A percentile compares a stretch with the other conserved stretches of the same genome.
These are phyloP conservation scores for Chrysochloris asiatica DNA, from an alignment of 2,113 vertebrate species.

Conservation along the genomic window DNA sequence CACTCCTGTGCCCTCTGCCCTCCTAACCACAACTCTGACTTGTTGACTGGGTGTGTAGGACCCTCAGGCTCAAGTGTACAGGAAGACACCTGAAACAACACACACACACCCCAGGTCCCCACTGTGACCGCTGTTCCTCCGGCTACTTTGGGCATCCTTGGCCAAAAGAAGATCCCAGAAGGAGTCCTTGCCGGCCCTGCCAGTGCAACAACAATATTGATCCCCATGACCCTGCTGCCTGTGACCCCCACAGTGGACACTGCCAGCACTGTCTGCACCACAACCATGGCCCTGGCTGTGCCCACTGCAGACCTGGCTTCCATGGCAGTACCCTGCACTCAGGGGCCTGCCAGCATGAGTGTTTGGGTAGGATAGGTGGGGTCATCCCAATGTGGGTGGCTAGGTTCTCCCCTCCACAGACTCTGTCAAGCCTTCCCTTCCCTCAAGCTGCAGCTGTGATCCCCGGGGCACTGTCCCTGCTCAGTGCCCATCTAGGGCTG, in stretches of 20 bases:
- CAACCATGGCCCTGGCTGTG: constrained; percentile 85
- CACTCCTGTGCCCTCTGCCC: not conserved
- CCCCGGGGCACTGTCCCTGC: constrained; percentile 83
- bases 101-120: constrained; percentile 79
- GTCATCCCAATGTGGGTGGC: not conserved
- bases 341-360: constrained; percentile 90
- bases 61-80: not conserved
- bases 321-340: constrained; percentile 86
- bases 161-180: constrained; percentile 79
- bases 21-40: not conserved
- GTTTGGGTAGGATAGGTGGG: not conserved
- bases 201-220: constrained; percentile 92
- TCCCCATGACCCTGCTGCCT: constrained; percentile 86
- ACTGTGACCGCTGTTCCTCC: constrained; percentile 89
- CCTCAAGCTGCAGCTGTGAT: constrained; percentile 89
- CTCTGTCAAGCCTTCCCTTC: not conserved
- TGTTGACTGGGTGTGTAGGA: not conserved
- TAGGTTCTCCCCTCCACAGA: not conserved
- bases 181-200: constrained; percentile 86
- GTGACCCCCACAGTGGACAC: constrained; percentile 86
- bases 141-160: constrained; percentile 89
- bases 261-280: constrained; percentile 90
- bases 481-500: constrained; percentile 78
- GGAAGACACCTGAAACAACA: not conserved
- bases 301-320: constrained; percentile 87